Conservation (phyloP, 2,888 invertebrate species). For the Cheilosia urbana region DNA sequence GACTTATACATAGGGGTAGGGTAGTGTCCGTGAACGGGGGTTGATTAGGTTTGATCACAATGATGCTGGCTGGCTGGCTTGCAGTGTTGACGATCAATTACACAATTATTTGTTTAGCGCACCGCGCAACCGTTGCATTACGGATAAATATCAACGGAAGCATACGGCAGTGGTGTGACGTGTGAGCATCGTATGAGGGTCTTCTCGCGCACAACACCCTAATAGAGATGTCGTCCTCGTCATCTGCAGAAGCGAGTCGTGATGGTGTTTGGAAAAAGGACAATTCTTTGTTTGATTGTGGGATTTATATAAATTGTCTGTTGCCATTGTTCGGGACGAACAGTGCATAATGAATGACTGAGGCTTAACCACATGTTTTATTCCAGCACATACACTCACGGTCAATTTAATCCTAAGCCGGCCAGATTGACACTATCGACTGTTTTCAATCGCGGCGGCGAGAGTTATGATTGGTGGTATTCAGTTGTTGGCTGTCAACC, state of each 20-base stretch:
- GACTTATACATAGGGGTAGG: conserved; percentile 57
- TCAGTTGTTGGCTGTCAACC: conserved; percentile 55
- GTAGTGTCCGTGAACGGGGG: conserved; percentile 56
- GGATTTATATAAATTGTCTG: conserved; percentile 76
- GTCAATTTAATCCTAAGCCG: conserved; percentile 83
- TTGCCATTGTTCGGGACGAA: conserved; percentile 66
- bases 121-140: conserved; percentile 76
- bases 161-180: conserved; percentile 64
- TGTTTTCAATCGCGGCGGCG: conserved; percentile 52
- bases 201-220: conserved; percentile 46
- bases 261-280: conserved; percentile 38
- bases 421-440: conserved; percentile 74
- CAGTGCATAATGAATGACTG: conserved; percentile 65
- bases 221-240: conserved; percentile 72
- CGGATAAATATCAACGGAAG: conserved; percentile 75
- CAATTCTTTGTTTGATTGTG: conserved; percentile 70
- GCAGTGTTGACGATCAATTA: conserved; percentile 76
- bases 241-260: conserved; percentile 43
- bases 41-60: conserved; percentile 58
- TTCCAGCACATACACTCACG: conserved; percentile 77
- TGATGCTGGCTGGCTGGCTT: conserved; percentile 61
- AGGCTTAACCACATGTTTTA: conserved; percentile 75
- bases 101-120: conserved; percentile 76
- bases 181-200: conserved; percentile 66
- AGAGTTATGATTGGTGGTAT: conserved; percentile 61